Percentiles rank a stretch among this genome's conserved stretches.
These are phyloP conservation scores for Stenurella melanura DNA, from an alignment of 2,888 invertebrate genomes.

Conservation along the genomic window DNA sequence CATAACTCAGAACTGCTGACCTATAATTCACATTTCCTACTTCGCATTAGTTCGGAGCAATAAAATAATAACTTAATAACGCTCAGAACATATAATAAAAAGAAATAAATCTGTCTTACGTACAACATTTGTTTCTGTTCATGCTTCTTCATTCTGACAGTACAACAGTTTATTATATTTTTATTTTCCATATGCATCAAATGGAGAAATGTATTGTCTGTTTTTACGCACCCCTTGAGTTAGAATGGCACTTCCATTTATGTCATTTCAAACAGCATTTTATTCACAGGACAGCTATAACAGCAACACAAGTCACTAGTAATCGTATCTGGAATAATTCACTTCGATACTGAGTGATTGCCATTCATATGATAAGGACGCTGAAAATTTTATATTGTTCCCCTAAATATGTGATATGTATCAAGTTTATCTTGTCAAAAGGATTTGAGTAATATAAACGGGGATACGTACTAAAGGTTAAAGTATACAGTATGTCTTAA, in stretches of 20 bases:
- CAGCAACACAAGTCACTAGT: too few species aligned
- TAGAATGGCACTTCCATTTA: constrained; percentile 1
- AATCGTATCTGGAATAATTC: too few species aligned
- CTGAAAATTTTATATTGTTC: too few species aligned
- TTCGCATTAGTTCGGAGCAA: constrained; percentile 45
- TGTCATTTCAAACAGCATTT: neutral
- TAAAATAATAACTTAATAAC: constrained; percentile 50
- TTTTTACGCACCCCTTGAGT: neutral
- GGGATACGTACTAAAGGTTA: too few species aligned
- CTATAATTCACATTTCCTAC: constrained; percentile 46
- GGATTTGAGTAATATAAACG: too few species aligned
- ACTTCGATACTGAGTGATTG: too few species aligned
- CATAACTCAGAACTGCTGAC: constrained; percentile 40
- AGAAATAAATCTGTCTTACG: constrained; percentile 47
- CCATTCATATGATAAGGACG: too few species aligned
- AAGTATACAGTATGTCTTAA: too few species aligned
- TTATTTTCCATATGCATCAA: neutral
- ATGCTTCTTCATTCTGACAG: constrained; percentile 42
- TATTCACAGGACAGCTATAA: too few species aligned
- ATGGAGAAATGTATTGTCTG: constrained; percentile 16
- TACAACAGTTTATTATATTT: constrained; percentile 39
- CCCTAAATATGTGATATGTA: too few species aligned
- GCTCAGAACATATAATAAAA: constrained; percentile 46
- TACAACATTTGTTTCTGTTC: constrained; percentile 31
- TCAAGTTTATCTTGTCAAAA: too few species aligned